phyloP scores from a whole-genome alignment of 2,888 invertebrate species.

The Microctonus aethiopoides region DNA sequence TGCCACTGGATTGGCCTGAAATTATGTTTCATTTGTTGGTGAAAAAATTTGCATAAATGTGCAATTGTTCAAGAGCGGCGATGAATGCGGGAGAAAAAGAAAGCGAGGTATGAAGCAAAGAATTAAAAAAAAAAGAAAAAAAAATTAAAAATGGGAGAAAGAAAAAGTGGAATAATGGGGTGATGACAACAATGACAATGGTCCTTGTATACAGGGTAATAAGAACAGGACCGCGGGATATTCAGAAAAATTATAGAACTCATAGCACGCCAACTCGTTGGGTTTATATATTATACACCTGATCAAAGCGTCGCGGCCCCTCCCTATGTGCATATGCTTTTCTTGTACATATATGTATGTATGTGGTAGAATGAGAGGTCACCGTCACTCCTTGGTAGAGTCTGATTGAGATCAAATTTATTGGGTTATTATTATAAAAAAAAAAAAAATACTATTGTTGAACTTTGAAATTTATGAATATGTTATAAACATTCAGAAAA shows the following conservation, averaged over 20 bases:
- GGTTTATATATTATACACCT: neutral
- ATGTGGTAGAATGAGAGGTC: neutral
- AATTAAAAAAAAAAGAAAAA: too few species aligned
- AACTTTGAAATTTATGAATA: neutral
- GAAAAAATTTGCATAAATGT: neutral
- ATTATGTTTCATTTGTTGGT: neutral
- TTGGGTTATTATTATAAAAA: neutral
- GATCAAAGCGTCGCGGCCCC: neutral
- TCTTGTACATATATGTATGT: neutral
- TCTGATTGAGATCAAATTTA: constrained; percentile 6
- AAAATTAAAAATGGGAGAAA: neutral
- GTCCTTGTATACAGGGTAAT: neutral
- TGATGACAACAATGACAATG: too few species aligned
- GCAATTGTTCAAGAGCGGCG: neutral
- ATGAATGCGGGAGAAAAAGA: neutral
- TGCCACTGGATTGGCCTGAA: neutral
- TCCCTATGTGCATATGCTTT: neutral
- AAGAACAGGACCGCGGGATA: too few species aligned
- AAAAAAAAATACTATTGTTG: neutral
- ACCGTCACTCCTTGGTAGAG: neutral
- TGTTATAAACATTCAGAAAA: too few species aligned
- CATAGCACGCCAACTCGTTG: neutral
- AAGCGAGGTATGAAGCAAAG: neutral
- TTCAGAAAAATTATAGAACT: too few species aligned
- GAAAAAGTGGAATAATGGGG: neutral